Percentiles rank a stretch among this genome's conserved stretches.
phyloP scores from a whole-genome alignment of 2,888 invertebrate genomes.

The Aquatica leii region DNA sequence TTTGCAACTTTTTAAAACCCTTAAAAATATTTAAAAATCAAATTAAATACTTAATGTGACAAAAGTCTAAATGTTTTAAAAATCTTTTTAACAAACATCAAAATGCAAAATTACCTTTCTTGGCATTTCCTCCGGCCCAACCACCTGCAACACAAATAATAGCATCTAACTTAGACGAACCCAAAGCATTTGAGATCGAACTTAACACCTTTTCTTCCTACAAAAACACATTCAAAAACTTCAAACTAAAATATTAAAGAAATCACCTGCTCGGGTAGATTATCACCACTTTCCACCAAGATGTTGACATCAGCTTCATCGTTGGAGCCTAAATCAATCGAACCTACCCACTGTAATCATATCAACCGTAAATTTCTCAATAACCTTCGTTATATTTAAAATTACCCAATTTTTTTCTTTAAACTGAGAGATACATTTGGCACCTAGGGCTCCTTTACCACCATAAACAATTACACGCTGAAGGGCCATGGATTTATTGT shows the following conservation, averaged over 20 bases:
- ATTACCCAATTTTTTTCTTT: slow-evolving; percentile 89
- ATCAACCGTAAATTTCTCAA: slow-evolving; percentile 5
- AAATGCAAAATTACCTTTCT: no score
- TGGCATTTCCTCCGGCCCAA: slow-evolving; percentile 96
- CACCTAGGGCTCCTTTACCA: slow-evolving; percentile 94
- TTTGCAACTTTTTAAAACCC: no score
- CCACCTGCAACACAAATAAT: slow-evolving; percentile 98
- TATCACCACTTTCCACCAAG: slow-evolving; percentile 78
- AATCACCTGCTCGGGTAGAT: slow-evolving; percentile 82
- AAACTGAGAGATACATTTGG: slow-evolving; percentile 86
- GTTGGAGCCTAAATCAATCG: slow-evolving; percentile 58
- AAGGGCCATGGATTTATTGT: slow-evolving; percentile 50
- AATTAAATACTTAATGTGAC: neutral
- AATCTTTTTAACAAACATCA: no score
- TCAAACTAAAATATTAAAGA: neutral
- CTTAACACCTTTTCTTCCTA: slow-evolving; percentile 75
- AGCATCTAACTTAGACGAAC: slow-evolving; percentile 87
- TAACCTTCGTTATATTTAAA: slow-evolving; percentile 35
- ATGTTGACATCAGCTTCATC: slow-evolving; percentile 87
- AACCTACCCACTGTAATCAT: slow-evolving; percentile 57
- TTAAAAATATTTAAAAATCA: no score
- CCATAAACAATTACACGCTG: slow-evolving; percentile 92
- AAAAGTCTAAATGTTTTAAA: no score
- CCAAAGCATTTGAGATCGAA: slow-evolving; percentile 71
- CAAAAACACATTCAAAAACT: slow-evolving; percentile 28